Evolutionary conservation across 2,888 invertebrate genomes (phyloP).

Genomic region (Cheilosia impressa): DNA sequence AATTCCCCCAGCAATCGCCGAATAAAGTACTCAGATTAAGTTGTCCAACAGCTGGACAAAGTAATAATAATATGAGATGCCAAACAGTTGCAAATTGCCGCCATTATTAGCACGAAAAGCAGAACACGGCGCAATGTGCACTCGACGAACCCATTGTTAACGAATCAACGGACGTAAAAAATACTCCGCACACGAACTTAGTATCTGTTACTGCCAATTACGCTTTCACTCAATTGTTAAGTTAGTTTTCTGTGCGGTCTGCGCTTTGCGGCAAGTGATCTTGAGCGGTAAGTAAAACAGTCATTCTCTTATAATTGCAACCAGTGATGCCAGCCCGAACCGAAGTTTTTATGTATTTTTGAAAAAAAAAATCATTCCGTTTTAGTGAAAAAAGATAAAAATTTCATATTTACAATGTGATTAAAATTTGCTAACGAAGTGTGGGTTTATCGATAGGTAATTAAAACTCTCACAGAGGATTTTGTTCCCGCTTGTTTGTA

Average conservation of each 20-base stretch:
- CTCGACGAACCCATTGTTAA: constrained; percentile 49
- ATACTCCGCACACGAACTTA: constrained; percentile 27
- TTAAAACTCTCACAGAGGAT: too few relatives aligned
- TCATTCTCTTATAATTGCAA: not conserved
- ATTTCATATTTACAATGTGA: too few relatives aligned
- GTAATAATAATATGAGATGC: constrained; percentile 35
- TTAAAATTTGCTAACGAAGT: too few relatives aligned
- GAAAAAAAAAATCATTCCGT: too few relatives aligned
- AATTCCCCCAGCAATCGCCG: constrained; percentile 27
- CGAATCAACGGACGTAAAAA: constrained; percentile 26
- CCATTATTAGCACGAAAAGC: constrained; percentile 26
- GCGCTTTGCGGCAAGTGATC: constrained; percentile 39
- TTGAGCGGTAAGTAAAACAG: constrained; percentile 37
- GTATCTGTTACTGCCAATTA: constrained; percentile 47
- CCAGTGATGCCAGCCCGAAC: too few relatives aligned
- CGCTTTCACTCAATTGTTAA: constrained; percentile 69
- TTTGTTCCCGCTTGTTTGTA: too few relatives aligned
- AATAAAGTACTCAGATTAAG: constrained; percentile 18
- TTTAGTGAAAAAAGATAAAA: too few relatives aligned
- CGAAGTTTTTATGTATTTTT: too few relatives aligned
- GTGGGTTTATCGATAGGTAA: too few relatives aligned
- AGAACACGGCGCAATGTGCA: constrained; percentile 8
- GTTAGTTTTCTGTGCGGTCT: constrained; percentile 21
- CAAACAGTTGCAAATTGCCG: constrained; percentile 39
- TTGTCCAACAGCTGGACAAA: constrained; percentile 49